A percentile compares a stretch with the other conserved stretches of the same genome.
These are phyloP conservation scores for Thunnus albacares DNA, from an alignment of 2,797 vertebrate genomes.

Conservation along the genomic window DNA sequence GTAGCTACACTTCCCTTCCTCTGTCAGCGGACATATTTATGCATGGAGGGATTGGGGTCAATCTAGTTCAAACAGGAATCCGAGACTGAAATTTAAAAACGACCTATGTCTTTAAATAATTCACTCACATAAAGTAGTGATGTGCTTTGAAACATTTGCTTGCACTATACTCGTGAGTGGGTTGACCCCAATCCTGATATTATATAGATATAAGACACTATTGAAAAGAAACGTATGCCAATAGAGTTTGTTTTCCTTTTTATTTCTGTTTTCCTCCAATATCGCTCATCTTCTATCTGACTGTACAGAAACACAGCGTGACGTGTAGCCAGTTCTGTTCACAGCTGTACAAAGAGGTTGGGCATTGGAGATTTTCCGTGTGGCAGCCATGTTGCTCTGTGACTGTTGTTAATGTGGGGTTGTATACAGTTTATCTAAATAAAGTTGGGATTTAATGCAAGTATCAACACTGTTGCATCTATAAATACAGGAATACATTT, in stretches of 20 bases:
- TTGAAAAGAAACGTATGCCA: conserved; percentile 18
- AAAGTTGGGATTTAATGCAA: conserved; percentile 59
- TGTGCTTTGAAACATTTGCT: neutral
- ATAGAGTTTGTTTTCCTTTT: neutral
- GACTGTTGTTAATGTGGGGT: conserved; percentile 33
- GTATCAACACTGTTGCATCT: neutral
- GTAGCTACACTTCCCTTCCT: conserved; percentile 12
- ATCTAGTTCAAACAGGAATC: neutral
- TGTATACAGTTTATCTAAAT: conserved; percentile 56
- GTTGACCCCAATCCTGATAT: conserved; percentile 20
- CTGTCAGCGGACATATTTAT: conserved; percentile 14
- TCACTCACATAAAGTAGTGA: neutral
- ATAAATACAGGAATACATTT: neutral
- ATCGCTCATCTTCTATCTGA: conserved; percentile 8
- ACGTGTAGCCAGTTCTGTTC: conserved; percentile 21
- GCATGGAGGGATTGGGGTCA: conserved; percentile 5
- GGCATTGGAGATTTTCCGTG: conserved; percentile 18
- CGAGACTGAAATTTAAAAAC: conserved; percentile 6
- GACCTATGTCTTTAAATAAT: neutral
- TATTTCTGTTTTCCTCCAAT: conserved; percentile 41
- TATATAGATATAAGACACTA: conserved; percentile 5
- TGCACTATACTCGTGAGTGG: no score
- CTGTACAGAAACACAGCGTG: conserved; percentile 14
- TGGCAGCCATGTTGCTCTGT: conserved; percentile 40
- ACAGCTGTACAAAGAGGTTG: conserved; percentile 13